Conservation (phyloP, 2,797 vertebrate genomes). For the Amblyopsis hoosieri region DNA sequence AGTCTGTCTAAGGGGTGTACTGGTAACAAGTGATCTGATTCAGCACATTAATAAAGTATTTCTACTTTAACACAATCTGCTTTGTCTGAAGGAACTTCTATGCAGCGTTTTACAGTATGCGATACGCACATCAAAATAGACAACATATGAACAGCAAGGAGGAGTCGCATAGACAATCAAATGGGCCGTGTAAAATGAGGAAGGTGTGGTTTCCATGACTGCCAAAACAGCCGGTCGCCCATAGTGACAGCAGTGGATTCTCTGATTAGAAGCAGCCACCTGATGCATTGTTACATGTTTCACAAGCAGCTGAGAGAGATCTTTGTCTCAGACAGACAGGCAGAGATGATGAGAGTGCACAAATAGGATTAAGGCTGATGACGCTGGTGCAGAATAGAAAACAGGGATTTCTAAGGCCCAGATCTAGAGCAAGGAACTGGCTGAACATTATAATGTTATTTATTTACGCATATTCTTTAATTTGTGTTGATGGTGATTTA, state of each 20-base stretch:
- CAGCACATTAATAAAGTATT: slow-evolving; percentile 36
- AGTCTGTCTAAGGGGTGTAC: not conserved
- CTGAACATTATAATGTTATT: too few species aligned
- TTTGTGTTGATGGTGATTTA: too few species aligned
- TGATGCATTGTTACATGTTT: slow-evolving; percentile 46
- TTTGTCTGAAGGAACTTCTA: slow-evolving; percentile 26
- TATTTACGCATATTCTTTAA: too few species aligned
- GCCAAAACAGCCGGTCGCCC: slow-evolving; percentile 28
- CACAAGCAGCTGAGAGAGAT: slow-evolving; percentile 39
- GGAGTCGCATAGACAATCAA: not conserved
- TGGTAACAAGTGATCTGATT: slow-evolving; percentile 37
- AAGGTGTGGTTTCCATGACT: slow-evolving; percentile 24
- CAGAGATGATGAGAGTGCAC: slow-evolving; percentile 23
- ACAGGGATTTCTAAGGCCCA: slow-evolving; percentile 19
- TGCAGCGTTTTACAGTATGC: not conserved
- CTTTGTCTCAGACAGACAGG: slow-evolving; percentile 31
- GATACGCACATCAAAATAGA: too few species aligned
- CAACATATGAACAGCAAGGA: not conserved
- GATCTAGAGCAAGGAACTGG: slow-evolving; percentile 20
- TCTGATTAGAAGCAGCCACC: slow-evolving; percentile 8
- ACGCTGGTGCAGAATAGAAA: slow-evolving; percentile 37
- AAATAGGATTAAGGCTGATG: slow-evolving; percentile 46
- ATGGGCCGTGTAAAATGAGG: not conserved
- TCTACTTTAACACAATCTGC: slow-evolving; percentile 20
- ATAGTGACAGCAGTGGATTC: slow-evolving; percentile 27